These are phyloP conservation scores for Zaprionus vittiger DNA, from an alignment of 1,140 invertebrate genomes.

Conservation along the genomic window DNA sequence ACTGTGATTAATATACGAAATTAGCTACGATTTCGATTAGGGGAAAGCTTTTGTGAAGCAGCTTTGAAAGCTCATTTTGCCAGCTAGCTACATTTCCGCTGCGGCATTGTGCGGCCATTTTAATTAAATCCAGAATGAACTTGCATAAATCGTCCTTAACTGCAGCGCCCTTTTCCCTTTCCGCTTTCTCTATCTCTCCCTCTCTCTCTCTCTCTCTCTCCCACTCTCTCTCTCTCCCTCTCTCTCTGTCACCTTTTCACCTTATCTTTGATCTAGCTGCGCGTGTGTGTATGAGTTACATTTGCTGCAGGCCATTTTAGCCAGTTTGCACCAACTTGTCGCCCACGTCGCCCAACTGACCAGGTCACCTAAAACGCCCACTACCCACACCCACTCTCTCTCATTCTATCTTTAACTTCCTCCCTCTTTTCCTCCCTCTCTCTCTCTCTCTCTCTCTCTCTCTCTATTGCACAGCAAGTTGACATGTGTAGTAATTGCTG, in stretches of 20 bases:
- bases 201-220: neutral
- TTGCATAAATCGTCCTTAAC: neutral
- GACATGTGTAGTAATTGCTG: slow-evolving; percentile 29
- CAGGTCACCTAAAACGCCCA: slow-evolving; percentile 13
- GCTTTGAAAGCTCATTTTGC: slow-evolving; percentile 2
- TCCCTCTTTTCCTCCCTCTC: neutral
- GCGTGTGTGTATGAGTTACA: neutral
- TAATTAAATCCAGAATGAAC: neutral
- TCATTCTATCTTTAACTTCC: neutral
- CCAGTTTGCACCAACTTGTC: slow-evolving; percentile 18
- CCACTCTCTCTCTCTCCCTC: neutral
- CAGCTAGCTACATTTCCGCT: neutral
- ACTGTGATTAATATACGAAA: neutral
- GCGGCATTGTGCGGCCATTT: neutral
- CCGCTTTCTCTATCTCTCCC: too few species aligned
- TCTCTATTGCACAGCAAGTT: neutral
- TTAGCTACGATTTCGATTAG: neutral
- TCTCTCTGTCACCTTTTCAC: neutral
- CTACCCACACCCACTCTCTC: neutral
- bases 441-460: neutral
- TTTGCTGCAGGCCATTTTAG: slow-evolving; percentile 8
- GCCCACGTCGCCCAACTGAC: slow-evolving; percentile 4
- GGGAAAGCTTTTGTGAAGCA: neutral
- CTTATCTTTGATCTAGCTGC: slow-evolving; percentile 4
- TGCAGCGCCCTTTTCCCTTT: neutral